Conservation (phyloP, 2,888 invertebrate species). For the Steromphala cineraria region DNA sequence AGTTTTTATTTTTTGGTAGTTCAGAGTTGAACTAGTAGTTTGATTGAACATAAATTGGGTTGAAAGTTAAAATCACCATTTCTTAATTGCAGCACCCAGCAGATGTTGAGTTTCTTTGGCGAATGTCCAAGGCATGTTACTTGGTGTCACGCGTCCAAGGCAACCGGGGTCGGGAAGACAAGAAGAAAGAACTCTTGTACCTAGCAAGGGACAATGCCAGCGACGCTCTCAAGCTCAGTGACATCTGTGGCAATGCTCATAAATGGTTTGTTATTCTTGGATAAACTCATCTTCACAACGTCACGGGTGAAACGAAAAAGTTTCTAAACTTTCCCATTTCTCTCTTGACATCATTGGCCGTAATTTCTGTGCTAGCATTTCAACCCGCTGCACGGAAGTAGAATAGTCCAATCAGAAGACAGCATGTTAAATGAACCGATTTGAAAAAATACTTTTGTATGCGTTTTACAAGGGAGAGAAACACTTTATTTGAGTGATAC, state of each 20-base stretch:
- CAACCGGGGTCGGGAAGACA: conserved; percentile 65
- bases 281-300: no score
- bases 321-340: no score
- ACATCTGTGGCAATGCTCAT: conserved; percentile 80
- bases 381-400: no score
- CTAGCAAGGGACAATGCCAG: conserved; percentile 79
- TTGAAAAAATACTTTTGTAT: no score
- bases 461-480: no score
- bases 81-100: conserved; percentile 47
- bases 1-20: no score
- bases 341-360: no score
- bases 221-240: conserved; percentile 78
- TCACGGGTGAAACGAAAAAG: no score
- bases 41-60: not conserved
- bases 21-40: not conserved
- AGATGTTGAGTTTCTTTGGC: conserved; percentile 75
- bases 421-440: no score
- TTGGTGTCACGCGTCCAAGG: conserved; percentile 69
- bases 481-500: no score
- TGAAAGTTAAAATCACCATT: not conserved
- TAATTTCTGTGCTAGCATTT: no score
- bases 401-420: no score
- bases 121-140: conserved; percentile 75
- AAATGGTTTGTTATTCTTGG: conserved; percentile 79
- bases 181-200: conserved; percentile 73